Evolutionary conservation across 2,113 vertebrate genomes (phyloP).

Genomic region (Sprattus sprattus): DNA sequence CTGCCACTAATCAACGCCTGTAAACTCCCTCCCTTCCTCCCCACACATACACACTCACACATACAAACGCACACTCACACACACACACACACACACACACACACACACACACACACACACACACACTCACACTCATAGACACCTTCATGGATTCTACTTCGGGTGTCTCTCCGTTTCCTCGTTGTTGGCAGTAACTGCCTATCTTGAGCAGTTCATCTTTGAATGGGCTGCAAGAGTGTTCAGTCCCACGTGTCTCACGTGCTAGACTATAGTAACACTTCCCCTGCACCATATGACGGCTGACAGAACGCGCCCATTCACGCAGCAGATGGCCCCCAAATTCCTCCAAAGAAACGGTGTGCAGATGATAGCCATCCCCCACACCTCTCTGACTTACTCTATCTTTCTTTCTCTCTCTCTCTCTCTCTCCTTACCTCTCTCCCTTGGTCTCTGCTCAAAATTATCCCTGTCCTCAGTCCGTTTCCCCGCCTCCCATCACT

Average conservation of each 20-base stretch:
- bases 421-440: conserved; percentile 38
- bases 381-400: conserved; percentile 1
- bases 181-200: neutral
- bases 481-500: conserved; percentile 27
- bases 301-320: neutral
- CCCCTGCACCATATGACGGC: neutral
- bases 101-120: neutral
- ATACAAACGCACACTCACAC: neutral
- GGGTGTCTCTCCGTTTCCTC: neutral
- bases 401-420: conserved; percentile 43
- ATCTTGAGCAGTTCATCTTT: neutral
- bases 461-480: conserved; percentile 40
- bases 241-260: neutral
- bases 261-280: conserved; percentile 10
- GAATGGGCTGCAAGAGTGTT: neutral
- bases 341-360: neutral
- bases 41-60: neutral
- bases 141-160: neutral
- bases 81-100: neutral
- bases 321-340: neutral
- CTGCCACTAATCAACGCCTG: conserved; percentile 31
- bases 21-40: neutral
- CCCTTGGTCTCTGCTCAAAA: conserved; percentile 29
- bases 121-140: neutral
- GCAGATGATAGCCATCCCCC: neutral